Base-by-base conservation (phyloP, 2,797 vertebrate genomes). In the Remorina albescens region DNA sequence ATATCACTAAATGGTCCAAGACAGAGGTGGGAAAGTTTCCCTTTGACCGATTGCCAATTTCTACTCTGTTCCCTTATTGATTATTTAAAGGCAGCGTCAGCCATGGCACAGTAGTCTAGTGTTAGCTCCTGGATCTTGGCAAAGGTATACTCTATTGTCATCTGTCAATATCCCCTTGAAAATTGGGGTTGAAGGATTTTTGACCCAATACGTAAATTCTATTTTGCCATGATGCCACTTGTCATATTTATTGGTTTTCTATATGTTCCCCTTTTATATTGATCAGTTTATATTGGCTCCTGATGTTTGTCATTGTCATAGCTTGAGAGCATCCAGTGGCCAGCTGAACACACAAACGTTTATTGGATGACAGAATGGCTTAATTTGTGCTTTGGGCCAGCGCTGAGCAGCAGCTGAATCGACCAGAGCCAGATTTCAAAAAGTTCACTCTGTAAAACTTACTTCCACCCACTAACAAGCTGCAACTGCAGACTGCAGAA, bases 401-500 rank as follows among this genome's bases (percentile, higher is more conserved):
- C 30, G 15, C 11, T n/a, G 23, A 67, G 32, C 42, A 51, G 13
- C 28, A 51, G 51, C 42, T 30, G 58, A 62, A 78, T 37, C 1
- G 8, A 76, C 61, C 28, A 65, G 69, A 25, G 54, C 23, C 26
- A 47, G 28, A 65, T 57, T 66, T 53, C 46, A 30, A 32, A 32
- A 66, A 76, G 65, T 76, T 76, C 46, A 63, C 42, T 55, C 15
- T n/a, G 5, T 54, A n/a, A 68, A 62, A 64, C 34, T 42, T 44
- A 37, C 50, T 65, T 69, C 70, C 71, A 68, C 37, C 42, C 61
- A 71, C 30, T 34, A 63, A 53, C 16, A 51, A 28, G 28, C 39
- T 65, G 67, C 69, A 51, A 67, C 26, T n/a, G 42, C 56, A 36
- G 36, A 64, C 58, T 74, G 55, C 63, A 49, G 78, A 70, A 47